Evolutionary conservation across 2,113 vertebrate species (phyloP).

Genomic region (Oreocharis arfaki): DNA sequence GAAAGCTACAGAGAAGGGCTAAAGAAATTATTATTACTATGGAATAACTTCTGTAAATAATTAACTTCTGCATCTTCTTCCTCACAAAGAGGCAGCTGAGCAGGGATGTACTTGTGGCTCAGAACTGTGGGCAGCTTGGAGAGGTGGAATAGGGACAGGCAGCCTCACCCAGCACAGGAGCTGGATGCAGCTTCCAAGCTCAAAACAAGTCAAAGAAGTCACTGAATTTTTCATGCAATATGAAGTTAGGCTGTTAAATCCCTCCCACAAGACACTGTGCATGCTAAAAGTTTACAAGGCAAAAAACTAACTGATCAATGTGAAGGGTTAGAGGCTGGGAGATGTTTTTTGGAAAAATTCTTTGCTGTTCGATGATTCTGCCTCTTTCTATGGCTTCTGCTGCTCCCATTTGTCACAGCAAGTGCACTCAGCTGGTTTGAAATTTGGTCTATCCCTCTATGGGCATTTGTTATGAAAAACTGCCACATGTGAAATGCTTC

Average conservation of each 20-base stretch:
- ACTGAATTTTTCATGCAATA: background rate
- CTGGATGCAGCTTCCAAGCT: background rate
- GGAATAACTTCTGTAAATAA: background rate
- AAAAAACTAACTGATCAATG: background rate
- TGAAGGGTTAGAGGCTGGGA: background rate
- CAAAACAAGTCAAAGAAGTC: background rate
- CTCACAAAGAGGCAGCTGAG: background rate
- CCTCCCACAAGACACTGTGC: background rate
- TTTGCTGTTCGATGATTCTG: background rate
- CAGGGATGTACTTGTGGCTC: background rate
- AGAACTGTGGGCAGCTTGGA: background rate
- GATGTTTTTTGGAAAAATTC: accelerated
- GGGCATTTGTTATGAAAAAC: background rate
- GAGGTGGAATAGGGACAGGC: background rate
- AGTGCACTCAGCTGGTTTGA: background rate
- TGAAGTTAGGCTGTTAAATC: background rate
- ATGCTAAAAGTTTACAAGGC: background rate
- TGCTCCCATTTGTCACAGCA: background rate
- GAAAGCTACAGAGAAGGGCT: background rate
- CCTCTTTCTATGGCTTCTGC: background rate
- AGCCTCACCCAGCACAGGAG: accelerated
- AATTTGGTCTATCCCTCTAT: background rate
- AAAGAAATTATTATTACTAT: background rate
- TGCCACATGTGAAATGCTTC: background rate
- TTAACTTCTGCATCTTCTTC: background rate